These are phyloP conservation scores for Linepithema humile DNA, from an alignment of 1,140 invertebrate genomes.

Conservation along the genomic window DNA sequence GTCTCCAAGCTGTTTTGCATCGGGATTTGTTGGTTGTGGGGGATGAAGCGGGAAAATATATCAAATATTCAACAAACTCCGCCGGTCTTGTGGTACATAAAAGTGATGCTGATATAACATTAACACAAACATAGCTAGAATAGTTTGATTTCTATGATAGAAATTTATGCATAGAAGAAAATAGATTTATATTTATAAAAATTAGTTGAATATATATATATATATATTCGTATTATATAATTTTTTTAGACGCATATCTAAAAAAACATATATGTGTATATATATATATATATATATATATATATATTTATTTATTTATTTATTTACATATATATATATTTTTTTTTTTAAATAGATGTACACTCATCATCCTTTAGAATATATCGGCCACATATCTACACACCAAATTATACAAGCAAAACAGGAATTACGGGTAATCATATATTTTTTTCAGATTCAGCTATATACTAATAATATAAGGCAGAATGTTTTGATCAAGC, in stretches of 20 bases:
- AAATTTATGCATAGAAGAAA: too few species aligned
- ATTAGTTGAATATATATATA: neutral
- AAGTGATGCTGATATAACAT: neutral
- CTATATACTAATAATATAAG: neutral
- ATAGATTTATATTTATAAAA: neutral
- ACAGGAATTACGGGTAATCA: slow-evolving; percentile 36
- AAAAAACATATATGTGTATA: too few species aligned
- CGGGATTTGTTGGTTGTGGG: neutral
- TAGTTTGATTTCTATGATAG: neutral
- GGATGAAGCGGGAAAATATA: neutral
- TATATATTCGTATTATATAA: neutral
- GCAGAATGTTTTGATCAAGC: neutral
- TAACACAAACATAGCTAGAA: neutral
- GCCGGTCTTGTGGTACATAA: slow-evolving; percentile 21
- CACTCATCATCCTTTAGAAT: slow-evolving; percentile 58
- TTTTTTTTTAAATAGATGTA: slow-evolving; percentile 24
- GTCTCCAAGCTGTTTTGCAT: neutral
- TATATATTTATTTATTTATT: too few species aligned
- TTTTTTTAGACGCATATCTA: neutral
- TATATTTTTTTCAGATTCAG: neutral
- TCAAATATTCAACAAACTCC: slow-evolving; percentile 32
- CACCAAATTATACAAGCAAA: slow-evolving; percentile 34
- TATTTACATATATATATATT: neutral
- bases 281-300: too few species aligned
- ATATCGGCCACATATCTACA: slow-evolving; percentile 1